phyloP scores from a whole-genome alignment of 2,797 vertebrate species.

The Florisuga fusca region DNA sequence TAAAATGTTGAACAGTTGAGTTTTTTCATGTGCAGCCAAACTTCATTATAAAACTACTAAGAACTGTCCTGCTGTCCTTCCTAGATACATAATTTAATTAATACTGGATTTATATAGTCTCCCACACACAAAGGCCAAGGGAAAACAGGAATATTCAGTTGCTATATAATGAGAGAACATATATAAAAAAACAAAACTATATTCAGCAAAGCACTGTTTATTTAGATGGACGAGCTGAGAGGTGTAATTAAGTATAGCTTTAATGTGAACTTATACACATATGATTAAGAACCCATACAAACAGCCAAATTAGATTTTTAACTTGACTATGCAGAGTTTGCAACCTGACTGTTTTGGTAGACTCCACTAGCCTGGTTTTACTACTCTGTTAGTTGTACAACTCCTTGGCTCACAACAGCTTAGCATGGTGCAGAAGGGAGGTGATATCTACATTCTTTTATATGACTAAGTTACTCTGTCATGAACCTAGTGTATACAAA shows the following conservation, averaged over 20 bases:
- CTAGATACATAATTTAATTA: not conserved
- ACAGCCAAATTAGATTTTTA: constrained; percentile 10
- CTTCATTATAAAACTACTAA: not conserved
- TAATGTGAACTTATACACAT: not conserved
- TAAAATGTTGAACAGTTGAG: not conserved
- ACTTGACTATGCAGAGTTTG: not conserved
- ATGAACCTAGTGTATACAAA: constrained; percentile 39
- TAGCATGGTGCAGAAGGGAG: not conserved
- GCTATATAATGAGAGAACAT: not conserved
- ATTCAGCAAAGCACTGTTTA: constrained; percentile 26
- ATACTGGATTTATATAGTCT: constrained; percentile 18
- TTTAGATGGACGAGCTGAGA: constrained; percentile 5
- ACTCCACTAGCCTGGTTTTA: constrained; percentile 6
- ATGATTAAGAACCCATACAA: not conserved
- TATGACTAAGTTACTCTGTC: constrained; percentile 50
- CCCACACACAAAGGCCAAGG: not conserved
- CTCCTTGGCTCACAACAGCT: not conserved
- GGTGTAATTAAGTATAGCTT: constrained; percentile 7
- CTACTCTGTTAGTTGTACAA: constrained; percentile 8
- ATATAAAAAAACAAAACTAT: not conserved
- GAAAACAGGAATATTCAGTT: constrained; percentile 25
- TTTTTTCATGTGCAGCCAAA: not conserved
- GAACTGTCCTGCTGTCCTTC: not conserved
- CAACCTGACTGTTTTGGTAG: not conserved
- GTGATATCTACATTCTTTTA: constrained; percentile 40